These are phyloP conservation scores for Podilymbus podiceps DNA, from an alignment of 2,113 vertebrate genomes.

Conservation along the genomic window DNA sequence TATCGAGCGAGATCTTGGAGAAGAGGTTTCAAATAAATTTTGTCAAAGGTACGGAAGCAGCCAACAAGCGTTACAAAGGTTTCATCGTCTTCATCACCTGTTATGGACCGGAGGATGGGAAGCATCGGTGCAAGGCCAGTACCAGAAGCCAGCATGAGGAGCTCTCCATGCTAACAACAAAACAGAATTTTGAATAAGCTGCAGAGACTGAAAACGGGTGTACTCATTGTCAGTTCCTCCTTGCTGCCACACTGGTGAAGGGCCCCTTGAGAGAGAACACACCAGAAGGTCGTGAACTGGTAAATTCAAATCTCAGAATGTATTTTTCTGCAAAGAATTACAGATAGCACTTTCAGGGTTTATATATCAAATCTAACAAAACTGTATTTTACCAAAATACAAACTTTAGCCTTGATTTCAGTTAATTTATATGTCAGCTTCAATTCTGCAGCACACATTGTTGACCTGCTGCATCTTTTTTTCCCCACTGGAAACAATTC, in stretches of 20 bases:
- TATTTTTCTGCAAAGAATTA: not conserved
- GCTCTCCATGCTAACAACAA: constrained; percentile 73
- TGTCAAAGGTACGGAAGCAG: constrained; percentile 77
- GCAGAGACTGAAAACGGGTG: not conserved
- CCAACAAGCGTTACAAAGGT: constrained; percentile 79
- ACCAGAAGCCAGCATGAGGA: constrained; percentile 79
- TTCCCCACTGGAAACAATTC: not conserved
- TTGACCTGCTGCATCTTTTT: not conserved
- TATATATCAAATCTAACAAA: not conserved
- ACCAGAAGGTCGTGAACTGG: not conserved
- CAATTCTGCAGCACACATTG: not conserved
- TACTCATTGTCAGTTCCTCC: not conserved
- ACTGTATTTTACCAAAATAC: not conserved
- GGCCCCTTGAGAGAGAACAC: not conserved
- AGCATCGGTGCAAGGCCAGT: constrained; percentile 82
- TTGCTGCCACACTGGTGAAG: not conserved
- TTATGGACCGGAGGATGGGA: constrained; percentile 76
- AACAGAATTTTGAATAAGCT: constrained; percentile 10
- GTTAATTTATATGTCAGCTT: not conserved
- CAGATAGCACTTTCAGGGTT: not conserved
- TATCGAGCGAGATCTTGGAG: constrained; percentile 75
- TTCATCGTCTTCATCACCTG: constrained; percentile 78
- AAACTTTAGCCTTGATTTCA: not conserved
- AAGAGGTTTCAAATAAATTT: constrained; percentile 78
- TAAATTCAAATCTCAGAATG: not conserved